These are phyloP conservation scores for Etheostoma perlongum DNA, from an alignment of 2,797 vertebrate genomes.

Conservation along the genomic window DNA sequence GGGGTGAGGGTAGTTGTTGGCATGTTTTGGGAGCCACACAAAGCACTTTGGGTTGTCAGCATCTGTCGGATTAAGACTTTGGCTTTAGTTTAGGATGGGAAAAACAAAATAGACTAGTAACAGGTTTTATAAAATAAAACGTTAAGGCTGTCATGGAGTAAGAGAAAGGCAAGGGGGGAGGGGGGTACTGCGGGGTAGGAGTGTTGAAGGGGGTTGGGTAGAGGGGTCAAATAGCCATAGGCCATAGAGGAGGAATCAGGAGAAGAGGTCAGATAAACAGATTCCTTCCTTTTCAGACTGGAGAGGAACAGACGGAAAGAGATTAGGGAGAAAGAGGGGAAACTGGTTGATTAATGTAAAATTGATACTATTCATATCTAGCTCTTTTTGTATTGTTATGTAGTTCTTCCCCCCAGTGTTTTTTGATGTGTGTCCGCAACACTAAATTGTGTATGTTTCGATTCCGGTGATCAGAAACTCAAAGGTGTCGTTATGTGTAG, in stretches of 20 bases:
- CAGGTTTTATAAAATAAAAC: constrained; percentile 53
- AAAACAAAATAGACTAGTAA: constrained; percentile 40
- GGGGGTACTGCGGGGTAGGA: constrained; percentile 33
- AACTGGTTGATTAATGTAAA: constrained; percentile 28
- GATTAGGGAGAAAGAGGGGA: constrained; percentile 25
- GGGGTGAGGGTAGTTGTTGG: constrained; percentile 58
- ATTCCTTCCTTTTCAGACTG: constrained; percentile 78
- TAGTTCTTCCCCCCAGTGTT: not conserved
- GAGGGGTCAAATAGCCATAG: constrained; percentile 85
- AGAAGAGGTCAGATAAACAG: constrained; percentile 85
- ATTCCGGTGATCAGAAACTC: constrained; percentile 30
- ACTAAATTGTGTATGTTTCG: constrained; percentile 30
- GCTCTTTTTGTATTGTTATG: not conserved
- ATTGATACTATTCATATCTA: constrained; percentile 29
- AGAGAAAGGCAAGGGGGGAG: constrained; percentile 51
- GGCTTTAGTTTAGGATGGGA: constrained; percentile 64
- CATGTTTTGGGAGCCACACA: constrained; percentile 73
- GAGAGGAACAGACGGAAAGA: constrained; percentile 60
- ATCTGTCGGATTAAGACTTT: constrained; percentile 71
- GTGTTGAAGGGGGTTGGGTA: constrained; percentile 61
- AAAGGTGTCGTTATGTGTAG: constrained; percentile 43
- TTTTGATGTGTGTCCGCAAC: constrained; percentile 6
- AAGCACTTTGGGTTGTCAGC: constrained; percentile 76
- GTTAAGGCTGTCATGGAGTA: constrained; percentile 38
- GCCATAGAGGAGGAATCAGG: constrained; percentile 80